These are phyloP conservation scores for Tragelaphus imberbis DNA, from an alignment of 2,113 vertebrate genomes.

Conservation along the genomic window DNA sequence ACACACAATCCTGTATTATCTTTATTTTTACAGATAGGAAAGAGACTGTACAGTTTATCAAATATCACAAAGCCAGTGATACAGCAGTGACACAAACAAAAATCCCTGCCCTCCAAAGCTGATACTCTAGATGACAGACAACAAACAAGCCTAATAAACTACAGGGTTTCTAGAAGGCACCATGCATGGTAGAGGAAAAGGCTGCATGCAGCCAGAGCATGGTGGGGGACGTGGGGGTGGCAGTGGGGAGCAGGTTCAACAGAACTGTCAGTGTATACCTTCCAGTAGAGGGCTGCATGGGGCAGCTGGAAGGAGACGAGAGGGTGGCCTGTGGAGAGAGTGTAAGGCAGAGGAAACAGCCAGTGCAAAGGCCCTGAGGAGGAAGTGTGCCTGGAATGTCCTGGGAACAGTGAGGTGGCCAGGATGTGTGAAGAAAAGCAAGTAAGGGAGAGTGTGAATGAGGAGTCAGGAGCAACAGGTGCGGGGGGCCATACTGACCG, in stretches of 20 bases:
- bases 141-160: not conserved
- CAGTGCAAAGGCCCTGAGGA: not conserved
- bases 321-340: not conserved
- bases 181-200: not conserved
- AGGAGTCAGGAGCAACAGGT: not conserved
- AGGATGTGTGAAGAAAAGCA: not conserved
- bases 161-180: not conserved
- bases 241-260: not conserved
- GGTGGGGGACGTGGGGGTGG: accelerated
- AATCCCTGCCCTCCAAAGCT: not conserved
- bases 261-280: not conserved
- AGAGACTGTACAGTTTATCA: not conserved
- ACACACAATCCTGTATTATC: not conserved
- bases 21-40: not conserved
- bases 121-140: not conserved
- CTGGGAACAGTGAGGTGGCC: not conserved
- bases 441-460: not conserved
- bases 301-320: not conserved
- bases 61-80: not conserved
- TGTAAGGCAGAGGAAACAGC: not conserved
- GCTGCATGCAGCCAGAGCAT: not conserved
- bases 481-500: not conserved
- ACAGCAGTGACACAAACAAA: not conserved
- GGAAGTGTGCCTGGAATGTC: not conserved
- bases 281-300: not conserved